These are phyloP conservation scores for Beris chalybata DNA, from an alignment of 2,888 invertebrate species.

Conservation along the genomic window DNA sequence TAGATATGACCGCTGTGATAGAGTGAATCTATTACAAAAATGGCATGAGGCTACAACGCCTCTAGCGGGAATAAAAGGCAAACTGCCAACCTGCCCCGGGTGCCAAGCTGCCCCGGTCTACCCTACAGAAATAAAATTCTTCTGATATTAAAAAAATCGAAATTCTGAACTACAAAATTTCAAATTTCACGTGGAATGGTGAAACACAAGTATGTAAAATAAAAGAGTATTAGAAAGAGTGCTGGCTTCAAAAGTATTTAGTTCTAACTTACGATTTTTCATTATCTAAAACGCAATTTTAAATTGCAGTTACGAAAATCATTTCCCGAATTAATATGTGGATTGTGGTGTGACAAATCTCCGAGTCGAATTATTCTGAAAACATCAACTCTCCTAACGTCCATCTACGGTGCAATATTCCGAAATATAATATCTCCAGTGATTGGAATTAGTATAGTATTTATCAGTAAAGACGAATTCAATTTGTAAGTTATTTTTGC, in stretches of 20 bases:
- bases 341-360: slow-evolving; percentile 55
- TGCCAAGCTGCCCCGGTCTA: too few species aligned
- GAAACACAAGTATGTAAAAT: background rate
- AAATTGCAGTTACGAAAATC: slow-evolving; percentile 50
- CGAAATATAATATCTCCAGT: slow-evolving; percentile 55
- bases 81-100: too few species aligned
- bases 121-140: too few species aligned
- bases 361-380: slow-evolving; percentile 50
- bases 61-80: too few species aligned
- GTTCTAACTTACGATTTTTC: background rate
- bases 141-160: too few species aligned
- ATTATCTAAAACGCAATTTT: background rate
- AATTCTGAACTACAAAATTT: too few species aligned
- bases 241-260: too few species aligned
- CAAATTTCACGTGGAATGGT: too few species aligned
- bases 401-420: slow-evolving; percentile 55
- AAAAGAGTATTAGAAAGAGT: background rate
- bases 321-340: slow-evolving; percentile 54
- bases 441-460: slow-evolving; percentile 55
- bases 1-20: too few species aligned
- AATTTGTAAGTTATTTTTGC: slow-evolving; percentile 49
- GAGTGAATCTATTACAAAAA: too few species aligned
- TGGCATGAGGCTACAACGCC: too few species aligned
- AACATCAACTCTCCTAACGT: slow-evolving; percentile 53
- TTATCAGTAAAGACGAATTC: slow-evolving; percentile 55